A percentile compares a stretch with the other conserved stretches of the same genome.
Conservation (phyloP, 2,888 invertebrate genomes). For the Molorchus minor region DNA sequence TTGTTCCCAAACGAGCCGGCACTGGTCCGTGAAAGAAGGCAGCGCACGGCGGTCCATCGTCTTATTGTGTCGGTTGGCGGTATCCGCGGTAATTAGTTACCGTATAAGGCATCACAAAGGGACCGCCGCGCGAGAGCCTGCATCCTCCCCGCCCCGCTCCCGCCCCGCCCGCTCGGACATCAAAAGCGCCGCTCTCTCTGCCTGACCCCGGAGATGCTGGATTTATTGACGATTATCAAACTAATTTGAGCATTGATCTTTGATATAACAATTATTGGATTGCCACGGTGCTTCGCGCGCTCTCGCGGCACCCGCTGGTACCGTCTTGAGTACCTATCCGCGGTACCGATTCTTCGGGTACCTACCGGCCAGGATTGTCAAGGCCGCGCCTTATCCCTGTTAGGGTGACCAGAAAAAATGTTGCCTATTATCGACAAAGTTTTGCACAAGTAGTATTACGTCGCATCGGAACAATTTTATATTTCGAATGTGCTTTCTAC, state of each 20-base stretch:
- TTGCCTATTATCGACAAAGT: too few relatives aligned
- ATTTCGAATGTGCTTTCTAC: too few relatives aligned
- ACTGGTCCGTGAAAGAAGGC: slow-evolving; percentile 45
- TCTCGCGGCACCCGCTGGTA: background rate
- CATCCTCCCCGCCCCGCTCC: slow-evolving; percentile 46
- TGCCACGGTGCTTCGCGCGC: background rate
- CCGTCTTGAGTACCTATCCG: too few relatives aligned
- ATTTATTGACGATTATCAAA: slow-evolving; percentile 58
- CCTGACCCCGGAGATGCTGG: slow-evolving; percentile 46
- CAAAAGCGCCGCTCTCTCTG: slow-evolving; percentile 55
- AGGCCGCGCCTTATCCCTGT: too few relatives aligned
- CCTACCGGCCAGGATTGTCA: background rate
- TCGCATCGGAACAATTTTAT: too few relatives aligned
- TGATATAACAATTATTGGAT: slow-evolving; percentile 17
- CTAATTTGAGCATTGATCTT: slow-evolving; percentile 46
- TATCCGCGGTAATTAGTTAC: slow-evolving; percentile 61
- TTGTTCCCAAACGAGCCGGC: background rate
- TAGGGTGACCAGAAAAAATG: too few relatives aligned
- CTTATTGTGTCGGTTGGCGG: slow-evolving; percentile 58
- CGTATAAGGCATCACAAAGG: slow-evolving; percentile 62
- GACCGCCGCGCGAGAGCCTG: slow-evolving; percentile 58
- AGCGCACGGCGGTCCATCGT: slow-evolving; percentile 50
- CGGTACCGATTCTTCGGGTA: too few relatives aligned
- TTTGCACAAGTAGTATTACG: too few relatives aligned
- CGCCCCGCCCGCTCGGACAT: slow-evolving; percentile 34